A percentile compares a stretch with the other conserved stretches of the same genome.
phyloP scores from a whole-genome alignment of 2,888 invertebrate species.

The Torymus aiolomorphi region DNA sequence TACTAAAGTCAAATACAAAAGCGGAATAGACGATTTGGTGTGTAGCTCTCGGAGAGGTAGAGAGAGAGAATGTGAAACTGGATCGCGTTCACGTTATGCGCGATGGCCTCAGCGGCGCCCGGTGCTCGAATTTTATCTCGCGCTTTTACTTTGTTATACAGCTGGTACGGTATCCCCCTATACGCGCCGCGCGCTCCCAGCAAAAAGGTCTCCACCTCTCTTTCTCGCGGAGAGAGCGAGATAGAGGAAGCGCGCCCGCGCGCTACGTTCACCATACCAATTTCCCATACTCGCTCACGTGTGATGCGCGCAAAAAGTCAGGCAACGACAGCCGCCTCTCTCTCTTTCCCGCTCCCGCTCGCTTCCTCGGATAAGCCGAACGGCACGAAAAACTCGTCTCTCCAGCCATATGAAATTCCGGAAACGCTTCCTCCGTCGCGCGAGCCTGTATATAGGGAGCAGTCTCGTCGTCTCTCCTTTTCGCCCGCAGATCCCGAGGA shows the following conservation, averaged over 20 bases:
- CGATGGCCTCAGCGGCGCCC: too few species aligned
- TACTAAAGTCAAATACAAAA: slow-evolving; percentile 22
- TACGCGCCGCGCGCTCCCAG: neutral
- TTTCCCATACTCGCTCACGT: slow-evolving; percentile 21
- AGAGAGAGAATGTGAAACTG: neutral
- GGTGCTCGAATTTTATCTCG: neutral
- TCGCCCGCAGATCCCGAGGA: neutral
- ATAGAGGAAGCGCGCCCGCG: neutral
- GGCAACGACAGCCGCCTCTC: neutral
- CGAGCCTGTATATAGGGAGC: neutral
- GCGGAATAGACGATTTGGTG: slow-evolving; percentile 16
- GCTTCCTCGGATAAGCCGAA: too few species aligned
- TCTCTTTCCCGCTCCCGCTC: neutral
- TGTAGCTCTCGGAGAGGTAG: neutral
- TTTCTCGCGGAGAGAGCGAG: neutral
- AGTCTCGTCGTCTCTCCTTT: neutral
- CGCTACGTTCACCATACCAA: slow-evolving; percentile 17
- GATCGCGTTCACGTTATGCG: neutral
- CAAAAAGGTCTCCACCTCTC: neutral
- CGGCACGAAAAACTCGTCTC: slow-evolving; percentile 30
- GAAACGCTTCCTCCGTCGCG: slow-evolving; percentile 8
- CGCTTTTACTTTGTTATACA: slow-evolving; percentile 13
- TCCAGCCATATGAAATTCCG: slow-evolving; percentile 22
- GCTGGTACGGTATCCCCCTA: neutral
- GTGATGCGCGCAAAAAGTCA: slow-evolving; percentile 18